Evolutionary conservation across 1,140 invertebrate genomes (phyloP), one percentile per base, ranked within the genome.

Genomic region (Olivierus martensii): DNA sequence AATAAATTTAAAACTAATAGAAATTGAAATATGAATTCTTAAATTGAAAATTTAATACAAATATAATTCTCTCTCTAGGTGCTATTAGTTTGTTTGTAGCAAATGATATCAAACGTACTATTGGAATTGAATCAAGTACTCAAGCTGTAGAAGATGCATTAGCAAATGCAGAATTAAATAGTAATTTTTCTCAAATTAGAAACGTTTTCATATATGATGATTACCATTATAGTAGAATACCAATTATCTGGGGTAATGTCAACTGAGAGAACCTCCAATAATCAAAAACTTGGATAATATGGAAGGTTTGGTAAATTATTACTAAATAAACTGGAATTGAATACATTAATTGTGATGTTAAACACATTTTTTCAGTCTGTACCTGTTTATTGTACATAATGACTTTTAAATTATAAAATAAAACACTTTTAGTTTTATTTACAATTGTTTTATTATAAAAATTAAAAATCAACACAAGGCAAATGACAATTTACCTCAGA

Each of bases 121-220:
- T 96, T 55, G 95, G 94, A 1, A 67, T 99, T 19, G 95, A 99
- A 73, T 71, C 94, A 52, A 75, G 89, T 38, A 64, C 77, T 9
- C 77, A 87, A 64, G 92, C 93, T 1, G 82, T 98, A 12, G 77
- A 80, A 49, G 91, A 98, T 75, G 95, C 95, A 0, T 81, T 80
- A 64, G 69, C 76, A 45, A 99, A 99, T 73, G 88, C 87, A 0
- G 62, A 73, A 14, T 62, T 77, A 14, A 99, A 98, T 71, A 71
- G 77, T 59, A 46, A 54, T 15, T 22, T 3, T 14, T 34, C 12
- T 34, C 2, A 14, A 34, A 22, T 11, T 17, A 47, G 12, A 47
- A 14, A 14, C 14, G 12, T 47, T 17, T 35, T 17, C 14, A 12
- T 17, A 47, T 11, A 17, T 44, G 19, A 44, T 44, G 19, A 10